Evolutionary conservation across 2,113 vertebrate species (phyloP), one percentile per base, ranked within the genome.

Genomic region (Monopterus albus): DNA sequence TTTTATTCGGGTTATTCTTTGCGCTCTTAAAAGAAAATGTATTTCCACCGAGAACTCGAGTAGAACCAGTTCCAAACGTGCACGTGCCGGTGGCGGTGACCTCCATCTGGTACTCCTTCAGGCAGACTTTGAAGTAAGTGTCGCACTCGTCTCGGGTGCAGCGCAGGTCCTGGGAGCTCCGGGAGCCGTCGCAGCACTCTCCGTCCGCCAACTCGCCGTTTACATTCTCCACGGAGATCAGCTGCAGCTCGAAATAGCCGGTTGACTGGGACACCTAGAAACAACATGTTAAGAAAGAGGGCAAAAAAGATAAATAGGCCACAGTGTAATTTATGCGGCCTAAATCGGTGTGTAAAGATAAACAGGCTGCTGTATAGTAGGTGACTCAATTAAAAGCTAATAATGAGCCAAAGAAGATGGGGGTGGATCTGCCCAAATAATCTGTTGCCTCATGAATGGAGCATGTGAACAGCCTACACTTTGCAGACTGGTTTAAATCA

Each of bases 161-260:
- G 89, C 91, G 90, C 90, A 75, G 93, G 86, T 96, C 95, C 92
- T 87, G 85, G 84, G 94, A 87, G 90, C 91, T 91, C 84, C 95
- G 91, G 77, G 82, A 62, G 86, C 96, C 96, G 86, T 98, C 97
- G 87, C 96, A 99, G 92, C 97, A 98, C 87, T 95, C 95, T 85
- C 97, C 95, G 89, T 92, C 95, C 89, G 93, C 93, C 93, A 97
- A 75, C 92, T 98, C 96, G 51, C 97, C 97, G 91, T 98, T 96
- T 55, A 92, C 92, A 89, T 99, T 99, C 93, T 95, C 93, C 91
- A 99, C 94, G 31, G 94, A 94, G 91, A 95, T 95, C 93, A 99
- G 92, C 95, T 96, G 96, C 92, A 99, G 93, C 96, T 99, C 96
- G 88, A 99, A 98, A 95, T 96, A 96, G 94, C 97, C 97, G 84